Evolutionary conservation across 1,140 invertebrate species (phyloP).

Genomic region (Drosophila chauvacae): DNA sequence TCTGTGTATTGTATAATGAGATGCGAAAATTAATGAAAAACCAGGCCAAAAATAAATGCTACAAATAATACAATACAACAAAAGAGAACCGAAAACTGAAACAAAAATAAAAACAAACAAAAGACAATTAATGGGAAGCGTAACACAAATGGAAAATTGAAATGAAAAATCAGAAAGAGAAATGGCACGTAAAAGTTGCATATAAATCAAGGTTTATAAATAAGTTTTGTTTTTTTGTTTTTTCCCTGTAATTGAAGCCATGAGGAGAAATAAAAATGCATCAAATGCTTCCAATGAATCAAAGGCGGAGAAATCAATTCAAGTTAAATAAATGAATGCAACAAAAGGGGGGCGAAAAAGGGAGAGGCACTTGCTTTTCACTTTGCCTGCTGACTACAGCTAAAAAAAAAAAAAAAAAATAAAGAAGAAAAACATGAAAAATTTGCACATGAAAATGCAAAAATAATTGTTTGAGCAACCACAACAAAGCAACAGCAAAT

Average conservation of each 20-base stretch:
- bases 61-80: constrained; percentile 33
- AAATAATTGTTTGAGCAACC: constrained; percentile 70
- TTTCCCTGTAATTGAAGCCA: constrained; percentile 44
- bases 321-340: constrained; percentile 20
- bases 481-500: constrained; percentile 63
- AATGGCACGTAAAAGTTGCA: constrained; percentile 37
- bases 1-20: constrained; percentile 62
- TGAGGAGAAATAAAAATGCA: constrained; percentile 22
- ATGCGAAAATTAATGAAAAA: constrained; percentile 66
- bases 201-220: constrained; percentile 53
- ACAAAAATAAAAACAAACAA: constrained; percentile 49
- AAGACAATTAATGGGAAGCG: constrained; percentile 66
- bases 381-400: constrained; percentile 5
- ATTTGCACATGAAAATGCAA: constrained; percentile 56
- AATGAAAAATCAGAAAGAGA: constrained; percentile 14
- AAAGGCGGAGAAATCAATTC: constrained; percentile 30
- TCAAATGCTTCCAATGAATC: constrained; percentile 41
- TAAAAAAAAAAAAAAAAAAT: constrained; percentile 1
- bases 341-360: not conserved
- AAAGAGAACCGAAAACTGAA: constrained; percentile 1
- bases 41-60: constrained; percentile 49
- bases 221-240: constrained; percentile 3
- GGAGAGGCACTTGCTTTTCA: constrained; percentile 22
- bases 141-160: constrained; percentile 50
- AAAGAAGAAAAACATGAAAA: constrained; percentile 4